phyloP scores from a whole-genome alignment of 2,113 vertebrate genomes.

The Odontophorus gujanensis region DNA sequence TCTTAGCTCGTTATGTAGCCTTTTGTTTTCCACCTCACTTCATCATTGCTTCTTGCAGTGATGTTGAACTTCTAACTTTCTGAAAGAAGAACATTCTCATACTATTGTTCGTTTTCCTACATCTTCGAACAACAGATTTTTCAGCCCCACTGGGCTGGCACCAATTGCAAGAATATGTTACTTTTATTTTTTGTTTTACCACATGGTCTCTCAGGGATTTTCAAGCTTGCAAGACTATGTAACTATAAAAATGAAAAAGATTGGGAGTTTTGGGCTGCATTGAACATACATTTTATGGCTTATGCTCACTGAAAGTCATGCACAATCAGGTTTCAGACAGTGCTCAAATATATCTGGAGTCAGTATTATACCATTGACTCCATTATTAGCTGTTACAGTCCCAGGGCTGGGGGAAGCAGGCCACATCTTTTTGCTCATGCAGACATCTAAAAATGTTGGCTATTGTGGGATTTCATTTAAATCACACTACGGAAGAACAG shows the following conservation, averaged over 20 bases:
- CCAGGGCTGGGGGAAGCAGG: constrained; percentile 8
- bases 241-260: constrained; percentile 50
- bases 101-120: neutral
- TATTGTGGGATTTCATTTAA: constrained; percentile 37
- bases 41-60: neutral
- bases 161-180: constrained; percentile 43
- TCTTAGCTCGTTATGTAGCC: neutral
- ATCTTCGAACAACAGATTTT: constrained; percentile 42
- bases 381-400: constrained; percentile 29
- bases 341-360: constrained; percentile 30
- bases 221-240: constrained; percentile 42
- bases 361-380: neutral
- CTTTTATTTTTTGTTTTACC: constrained; percentile 34
- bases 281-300: constrained; percentile 52
- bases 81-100: neutral
- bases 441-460: constrained; percentile 34
- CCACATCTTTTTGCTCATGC: constrained; percentile 14
- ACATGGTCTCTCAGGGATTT: constrained; percentile 39
- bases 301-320: constrained; percentile 47
- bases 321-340: constrained; percentile 60
- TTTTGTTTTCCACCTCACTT: neutral
- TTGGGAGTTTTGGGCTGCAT: constrained; percentile 31
- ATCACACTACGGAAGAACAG: constrained; percentile 13
- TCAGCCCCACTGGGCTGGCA: constrained; percentile 41
- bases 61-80: neutral